Evolutionary conservation across 1,140 invertebrate species (phyloP).

Genomic region (Lasioglossum albipes): DNA sequence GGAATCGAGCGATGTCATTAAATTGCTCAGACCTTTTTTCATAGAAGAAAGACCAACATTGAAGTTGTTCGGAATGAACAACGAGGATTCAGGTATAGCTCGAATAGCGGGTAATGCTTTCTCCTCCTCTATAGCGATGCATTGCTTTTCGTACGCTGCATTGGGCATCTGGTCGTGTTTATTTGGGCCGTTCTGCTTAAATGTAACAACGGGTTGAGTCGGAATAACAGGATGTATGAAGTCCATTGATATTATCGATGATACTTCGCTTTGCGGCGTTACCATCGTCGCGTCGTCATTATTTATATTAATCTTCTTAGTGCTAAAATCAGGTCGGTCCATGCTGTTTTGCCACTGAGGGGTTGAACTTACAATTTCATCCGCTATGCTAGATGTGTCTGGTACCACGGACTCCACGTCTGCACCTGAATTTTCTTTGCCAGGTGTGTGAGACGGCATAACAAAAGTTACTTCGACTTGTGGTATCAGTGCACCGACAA

Average conservation of each 20-base stretch:
- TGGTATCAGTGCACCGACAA: slow-evolving; percentile 88
- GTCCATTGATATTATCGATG: slow-evolving; percentile 74
- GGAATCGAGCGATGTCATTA: slow-evolving; percentile 91
- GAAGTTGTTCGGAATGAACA: slow-evolving; percentile 77
- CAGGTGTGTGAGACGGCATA: slow-evolving; percentile 89
- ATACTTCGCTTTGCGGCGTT: slow-evolving; percentile 75
- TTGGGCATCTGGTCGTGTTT: slow-evolving; percentile 55
- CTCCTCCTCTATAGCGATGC: slow-evolving; percentile 27
- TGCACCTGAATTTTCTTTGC: slow-evolving; percentile 89
- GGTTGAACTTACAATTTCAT: slow-evolving; percentile 81
- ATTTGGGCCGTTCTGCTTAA: slow-evolving; percentile 74
- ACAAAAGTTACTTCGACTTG: slow-evolving; percentile 93
- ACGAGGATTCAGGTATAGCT: slow-evolving; percentile 32
- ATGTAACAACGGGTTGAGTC: slow-evolving; percentile 71
- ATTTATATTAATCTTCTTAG: slow-evolving; percentile 74
- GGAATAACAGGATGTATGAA: slow-evolving; percentile 50
- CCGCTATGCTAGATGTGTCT: slow-evolving; percentile 89
- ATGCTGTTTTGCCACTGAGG: slow-evolving; percentile 61
- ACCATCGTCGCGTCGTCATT: slow-evolving; percentile 64
- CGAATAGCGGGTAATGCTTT: slow-evolving; percentile 35
- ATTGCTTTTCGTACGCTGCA: slow-evolving; percentile 17
- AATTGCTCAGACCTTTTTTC: slow-evolving; percentile 88
- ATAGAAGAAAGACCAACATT: slow-evolving; percentile 85
- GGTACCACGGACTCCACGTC: slow-evolving; percentile 90
- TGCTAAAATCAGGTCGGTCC: slow-evolving; percentile 68